Evolutionary conservation across 2,888 invertebrate species (phyloP), one percentile per base, ranked within the genome.

Genomic region (Hirtodrosophila duncani): DNA sequence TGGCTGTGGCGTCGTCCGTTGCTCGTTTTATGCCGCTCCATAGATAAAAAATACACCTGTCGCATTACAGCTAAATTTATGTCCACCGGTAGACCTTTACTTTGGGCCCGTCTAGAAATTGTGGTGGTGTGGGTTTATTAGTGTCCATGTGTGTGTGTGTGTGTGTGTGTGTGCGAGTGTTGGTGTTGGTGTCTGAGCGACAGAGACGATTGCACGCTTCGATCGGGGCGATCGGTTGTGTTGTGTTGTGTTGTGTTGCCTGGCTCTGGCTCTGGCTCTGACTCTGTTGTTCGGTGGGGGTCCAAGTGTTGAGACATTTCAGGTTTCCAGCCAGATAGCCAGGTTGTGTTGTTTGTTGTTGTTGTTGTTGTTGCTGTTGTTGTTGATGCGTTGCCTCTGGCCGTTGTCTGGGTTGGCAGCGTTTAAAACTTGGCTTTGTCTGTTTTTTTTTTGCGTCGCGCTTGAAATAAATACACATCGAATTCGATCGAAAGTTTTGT

Each of bases 21-120:
- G 70, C 52, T 75, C 70, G 65, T 63, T 72, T 75, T 59, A 63
- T 78, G 75, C 72, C 69, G 70, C 56, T 77, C 68, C 81, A 82
- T 80, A 82, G 78, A 77, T 77, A 77, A 81, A 77, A 77, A 84
- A 83, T 84, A 84, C 83, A 83, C 83, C 83, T 83, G 83, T 83
- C 83, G 84, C 83, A 84, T 84, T 84, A 83, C 84, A 80, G 81
- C 71, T 75, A 82, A 84, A 83, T 84, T 84, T 84, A 83, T 83
- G 83, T 83, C 77, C 84, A 83, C 83, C 82, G 84, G 84, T 83
- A 83, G 83, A 83, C 83, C 83, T 83, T 83, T 83, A 72, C 78
- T 77, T 77, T 69, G 81, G n/a, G 81, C 61, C 75, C 60, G 81
- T 66, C 81, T 82, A 82, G 74, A 82, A 80, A 72, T 75, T n/a